Percentiles rank a stretch among this genome's conserved stretches.
phyloP scores from a whole-genome alignment of 2,888 invertebrate species.

The Chelonus formosanus region DNA sequence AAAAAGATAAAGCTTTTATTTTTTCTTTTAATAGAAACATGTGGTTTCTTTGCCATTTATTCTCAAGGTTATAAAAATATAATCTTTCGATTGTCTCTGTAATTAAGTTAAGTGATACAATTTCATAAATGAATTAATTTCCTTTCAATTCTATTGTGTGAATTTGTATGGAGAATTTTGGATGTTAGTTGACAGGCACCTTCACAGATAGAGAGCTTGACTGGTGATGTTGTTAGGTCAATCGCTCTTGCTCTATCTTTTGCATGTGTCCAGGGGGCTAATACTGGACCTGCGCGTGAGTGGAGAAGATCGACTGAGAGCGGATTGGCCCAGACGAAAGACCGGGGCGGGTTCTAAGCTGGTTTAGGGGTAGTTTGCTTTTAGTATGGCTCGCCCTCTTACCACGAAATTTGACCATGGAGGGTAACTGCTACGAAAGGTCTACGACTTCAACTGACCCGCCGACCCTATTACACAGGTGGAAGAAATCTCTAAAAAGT shows the following conservation, averaged over 20 bases:
- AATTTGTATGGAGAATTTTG: too few relatives aligned
- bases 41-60: too few relatives aligned
- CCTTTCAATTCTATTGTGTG: too few relatives aligned
- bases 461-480: conserved; percentile 33
- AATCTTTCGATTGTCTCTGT: too few relatives aligned
- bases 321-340: conserved; percentile 57
- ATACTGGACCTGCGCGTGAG: conserved; percentile 57
- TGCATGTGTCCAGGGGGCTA: conserved; percentile 35
- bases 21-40: conserved; percentile 8
- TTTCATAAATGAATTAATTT: not conserved
- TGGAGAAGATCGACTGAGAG: conserved; percentile 51
- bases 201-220: conserved; percentile 8
- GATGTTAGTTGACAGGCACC: not conserved
- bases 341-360: conserved; percentile 63
- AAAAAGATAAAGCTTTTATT: not conserved
- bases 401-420: conserved; percentile 36
- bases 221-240: conserved; percentile 32
- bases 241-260: conserved; percentile 20
- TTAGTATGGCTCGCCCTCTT: conserved; percentile 35
- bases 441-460: conserved; percentile 38
- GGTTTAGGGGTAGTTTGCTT: conserved; percentile 55
- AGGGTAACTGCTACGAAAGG: conserved; percentile 21
- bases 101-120: too few relatives aligned
- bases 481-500: conserved; percentile 29
- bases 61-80: not conserved